Percentiles rank a stretch among this genome's conserved stretches.
phyloP scores from a whole-genome alignment of 2,113 vertebrate species.

The Halichoerus grypus region DNA sequence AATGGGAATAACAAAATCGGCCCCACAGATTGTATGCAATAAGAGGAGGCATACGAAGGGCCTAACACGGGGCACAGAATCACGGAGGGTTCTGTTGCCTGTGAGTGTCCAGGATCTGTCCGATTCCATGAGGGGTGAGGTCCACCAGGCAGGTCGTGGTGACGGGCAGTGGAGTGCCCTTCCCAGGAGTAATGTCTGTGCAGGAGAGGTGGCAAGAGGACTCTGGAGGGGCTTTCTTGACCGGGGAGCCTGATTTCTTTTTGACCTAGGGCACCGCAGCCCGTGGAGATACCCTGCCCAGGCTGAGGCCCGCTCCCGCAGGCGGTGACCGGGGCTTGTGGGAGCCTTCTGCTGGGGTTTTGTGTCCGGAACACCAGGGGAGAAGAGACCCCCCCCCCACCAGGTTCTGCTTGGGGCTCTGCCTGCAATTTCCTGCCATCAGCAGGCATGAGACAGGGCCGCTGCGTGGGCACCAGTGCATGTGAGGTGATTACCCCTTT shows the following conservation, averaged over 20 bases:
- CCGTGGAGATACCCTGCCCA: neutral
- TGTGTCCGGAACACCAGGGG: neutral
- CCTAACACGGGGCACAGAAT: neutral
- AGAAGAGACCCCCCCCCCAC: neutral
- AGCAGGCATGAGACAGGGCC: constrained; percentile 2
- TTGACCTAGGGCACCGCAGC: neutral
- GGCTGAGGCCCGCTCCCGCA: neutral
- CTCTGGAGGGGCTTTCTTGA: neutral
- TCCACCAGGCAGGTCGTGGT: neutral
- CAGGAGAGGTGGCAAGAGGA: neutral
- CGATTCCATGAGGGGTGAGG: neutral
- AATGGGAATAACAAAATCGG: neutral
- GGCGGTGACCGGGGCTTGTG: neutral
- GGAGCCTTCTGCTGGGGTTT: neutral
- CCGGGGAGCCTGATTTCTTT: neutral
- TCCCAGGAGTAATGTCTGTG: neutral
- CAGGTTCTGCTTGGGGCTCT: neutral
- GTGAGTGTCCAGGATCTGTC: neutral
- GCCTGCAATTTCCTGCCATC: neutral
- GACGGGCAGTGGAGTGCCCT: neutral
- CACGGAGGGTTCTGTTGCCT: neutral
- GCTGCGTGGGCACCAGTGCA: neutral
- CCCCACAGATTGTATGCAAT: neutral
- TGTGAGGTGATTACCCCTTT: constrained; percentile 44
- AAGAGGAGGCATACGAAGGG: neutral